Conservation (phyloP, 2,113 vertebrate genomes). For the Gymnorhina tibicen region DNA sequence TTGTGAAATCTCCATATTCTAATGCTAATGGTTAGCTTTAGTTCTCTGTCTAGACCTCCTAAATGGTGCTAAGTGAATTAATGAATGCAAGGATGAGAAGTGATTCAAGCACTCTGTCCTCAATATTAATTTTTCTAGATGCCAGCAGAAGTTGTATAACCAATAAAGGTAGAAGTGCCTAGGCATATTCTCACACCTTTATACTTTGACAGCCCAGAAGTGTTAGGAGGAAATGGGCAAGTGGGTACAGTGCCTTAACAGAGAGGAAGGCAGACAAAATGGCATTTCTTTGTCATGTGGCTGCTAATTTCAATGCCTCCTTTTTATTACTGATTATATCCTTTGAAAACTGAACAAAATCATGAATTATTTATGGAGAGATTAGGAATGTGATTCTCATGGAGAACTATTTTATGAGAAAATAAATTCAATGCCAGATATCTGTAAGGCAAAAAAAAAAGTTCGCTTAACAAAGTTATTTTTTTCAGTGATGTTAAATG, state of each 20-base stretch:
- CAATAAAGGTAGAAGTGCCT: not conserved
- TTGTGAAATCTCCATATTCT: not conserved
- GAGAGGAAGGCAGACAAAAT: not conserved
- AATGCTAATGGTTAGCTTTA: not conserved
- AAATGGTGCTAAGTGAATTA: not conserved
- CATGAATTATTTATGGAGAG: conserved; percentile 19
- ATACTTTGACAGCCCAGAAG: not conserved
- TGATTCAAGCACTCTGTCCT: not conserved
- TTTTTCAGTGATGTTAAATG: not conserved
- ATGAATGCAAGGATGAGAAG: not conserved
- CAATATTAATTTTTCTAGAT: not conserved
- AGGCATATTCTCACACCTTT: not conserved
- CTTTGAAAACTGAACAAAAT: conserved; percentile 11
- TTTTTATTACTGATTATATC: conserved; percentile 20
- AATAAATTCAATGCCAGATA: not conserved
- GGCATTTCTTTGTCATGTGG: not conserved
- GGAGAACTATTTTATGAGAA: not conserved
- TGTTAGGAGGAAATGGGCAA: not conserved
- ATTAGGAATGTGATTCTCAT: conserved; percentile 1
- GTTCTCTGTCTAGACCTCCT: not conserved
- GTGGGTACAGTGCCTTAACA: not conserved
- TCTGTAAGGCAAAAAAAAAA: not conserved
- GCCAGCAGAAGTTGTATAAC: not conserved
- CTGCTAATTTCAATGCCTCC: not conserved
- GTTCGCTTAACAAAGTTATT: not conserved